Base-by-base conservation (phyloP, 2,113 vertebrate genomes). In the Corythornis madagascariensis region DNA sequence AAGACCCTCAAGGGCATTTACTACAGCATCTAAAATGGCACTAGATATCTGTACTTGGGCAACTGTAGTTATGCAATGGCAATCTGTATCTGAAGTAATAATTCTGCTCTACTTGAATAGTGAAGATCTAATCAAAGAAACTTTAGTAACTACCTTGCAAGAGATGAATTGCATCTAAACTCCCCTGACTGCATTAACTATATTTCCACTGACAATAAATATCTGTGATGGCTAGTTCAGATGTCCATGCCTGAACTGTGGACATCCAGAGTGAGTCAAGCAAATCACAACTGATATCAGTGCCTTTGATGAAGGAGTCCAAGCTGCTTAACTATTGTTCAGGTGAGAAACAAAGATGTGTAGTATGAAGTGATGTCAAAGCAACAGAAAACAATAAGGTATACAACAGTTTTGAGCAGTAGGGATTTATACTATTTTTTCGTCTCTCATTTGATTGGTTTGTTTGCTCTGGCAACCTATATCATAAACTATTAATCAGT, bases 271-370 rank as follows among this genome's bases (percentile, higher is more conserved):
- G 17, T 1, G 47, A 82, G 29, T 48, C 66, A 83, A 59, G 26
- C 13, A 71, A 33, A 71, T 25, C 61, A 28, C 8, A 10, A 42
- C 24, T 42, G 28, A 11, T 84, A 48, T 16, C 35, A 75, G 10
- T 35, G n/a, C 16, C 6, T 40, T 65, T 85, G 40, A 43, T 53
- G 38, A 76, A 76, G 26, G 45, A 89, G 10, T 7, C 47, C 38
- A 38, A 47, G 22, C 10, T 38, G 16, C 0, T 0, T 55, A 64
- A 25, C 16, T 43, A 26, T 13, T 67, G 4, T 20, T 76, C 26
- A 43, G 26, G 15, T 61, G 71, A 69, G n/a, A 63, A 89, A 43
- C 38, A 53, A 85, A 87, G 50, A 60, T 4, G 2, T 57, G 20
- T 13, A 72, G 17, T 29, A 57, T 7, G 14, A 76, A 86, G 9